Percentiles rank a stretch among this genome's conserved stretches.
phyloP scores from a whole-genome alignment of 2,888 invertebrate species.

The Chrysina gloriosa region DNA sequence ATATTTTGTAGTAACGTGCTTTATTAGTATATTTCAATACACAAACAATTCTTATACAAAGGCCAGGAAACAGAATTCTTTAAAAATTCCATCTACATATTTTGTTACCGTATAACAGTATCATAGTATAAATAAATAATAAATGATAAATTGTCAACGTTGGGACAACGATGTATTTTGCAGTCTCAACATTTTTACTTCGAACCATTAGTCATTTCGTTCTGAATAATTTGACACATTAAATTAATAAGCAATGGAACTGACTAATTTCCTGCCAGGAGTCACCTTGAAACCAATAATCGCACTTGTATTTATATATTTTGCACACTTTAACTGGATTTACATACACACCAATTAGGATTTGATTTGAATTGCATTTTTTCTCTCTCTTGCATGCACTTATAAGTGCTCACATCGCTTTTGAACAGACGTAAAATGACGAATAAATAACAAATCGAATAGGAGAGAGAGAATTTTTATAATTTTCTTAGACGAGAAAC shows the following conservation, averaged over 20 bases:
- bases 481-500: conserved; percentile 26
- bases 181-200: conserved; percentile 12
- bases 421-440: conserved; percentile 11
- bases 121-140: too few species aligned
- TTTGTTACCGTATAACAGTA: too few species aligned
- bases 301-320: conserved; percentile 28
- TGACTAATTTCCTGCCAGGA: conserved; percentile 34
- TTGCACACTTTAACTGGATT: conserved; percentile 30
- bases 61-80: too few species aligned
- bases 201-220: conserved; percentile 24
- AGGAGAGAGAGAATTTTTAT: conserved; percentile 24
- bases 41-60: too few species aligned
- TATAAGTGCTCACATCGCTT: background rate
- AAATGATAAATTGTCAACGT: too few species aligned
- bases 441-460: conserved; percentile 10
- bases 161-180: background rate
- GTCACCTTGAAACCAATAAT: conserved; percentile 26
- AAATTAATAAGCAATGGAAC: conserved; percentile 28
- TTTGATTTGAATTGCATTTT: conserved; percentile 37
- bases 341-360: conserved; percentile 36
- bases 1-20: too few species aligned
- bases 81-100: too few species aligned
- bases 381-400: conserved; percentile 7
- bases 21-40: too few species aligned
- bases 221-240: conserved; percentile 33